These are phyloP conservation scores for Squalus acanthias DNA, from an alignment of 2,797 vertebrate species.

Conservation along the genomic window DNA sequence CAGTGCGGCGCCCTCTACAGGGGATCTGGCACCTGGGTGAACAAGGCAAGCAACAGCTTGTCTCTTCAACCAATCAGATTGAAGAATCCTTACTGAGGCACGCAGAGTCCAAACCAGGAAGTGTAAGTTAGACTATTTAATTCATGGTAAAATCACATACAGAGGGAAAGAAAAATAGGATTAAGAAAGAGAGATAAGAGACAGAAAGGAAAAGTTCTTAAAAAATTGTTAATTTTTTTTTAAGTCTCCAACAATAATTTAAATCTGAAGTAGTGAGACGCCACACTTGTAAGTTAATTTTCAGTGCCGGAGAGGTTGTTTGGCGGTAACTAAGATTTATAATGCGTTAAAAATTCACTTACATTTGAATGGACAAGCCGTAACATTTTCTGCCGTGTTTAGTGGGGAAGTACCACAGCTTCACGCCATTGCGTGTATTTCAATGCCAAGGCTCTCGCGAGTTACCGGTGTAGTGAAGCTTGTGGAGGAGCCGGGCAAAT, in stretches of 20 bases:
- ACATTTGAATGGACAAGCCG: neutral
- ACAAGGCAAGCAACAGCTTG: neutral
- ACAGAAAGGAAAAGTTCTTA: neutral
- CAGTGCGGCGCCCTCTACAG: too few species aligned
- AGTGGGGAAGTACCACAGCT: neutral
- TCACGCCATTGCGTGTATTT: neutral
- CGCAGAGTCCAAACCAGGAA: neutral
- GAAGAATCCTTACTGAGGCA: neutral
- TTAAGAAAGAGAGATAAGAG: neutral
- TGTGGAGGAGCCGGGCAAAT: neutral
- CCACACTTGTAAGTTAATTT: neutral
- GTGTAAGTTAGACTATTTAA: neutral
- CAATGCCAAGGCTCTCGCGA: neutral
- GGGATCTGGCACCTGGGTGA: neutral
- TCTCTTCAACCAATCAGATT: neutral
- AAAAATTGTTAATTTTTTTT: too few species aligned
- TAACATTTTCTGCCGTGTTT: neutral
- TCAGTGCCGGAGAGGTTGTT: neutral
- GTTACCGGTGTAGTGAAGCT: neutral
- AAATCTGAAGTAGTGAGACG: neutral
- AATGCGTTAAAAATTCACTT: too few species aligned
- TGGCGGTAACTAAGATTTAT: neutral
- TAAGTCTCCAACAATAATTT: neutral
- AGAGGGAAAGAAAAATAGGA: neutral
- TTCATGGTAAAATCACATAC: neutral